phyloP scores from a whole-genome alignment of 2,888 invertebrate species.

The Cataglyphis albicans region DNA sequence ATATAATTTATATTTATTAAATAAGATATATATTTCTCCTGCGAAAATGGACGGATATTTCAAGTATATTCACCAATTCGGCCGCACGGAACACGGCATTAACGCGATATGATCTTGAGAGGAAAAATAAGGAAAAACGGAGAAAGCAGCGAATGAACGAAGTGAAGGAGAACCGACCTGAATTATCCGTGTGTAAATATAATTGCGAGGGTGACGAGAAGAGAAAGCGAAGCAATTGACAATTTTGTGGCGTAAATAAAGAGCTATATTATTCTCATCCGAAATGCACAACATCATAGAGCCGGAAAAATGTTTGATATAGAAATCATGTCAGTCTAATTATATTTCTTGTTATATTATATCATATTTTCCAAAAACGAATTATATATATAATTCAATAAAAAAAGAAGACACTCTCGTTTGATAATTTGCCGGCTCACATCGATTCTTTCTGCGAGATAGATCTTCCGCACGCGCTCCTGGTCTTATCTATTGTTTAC shows the following conservation, averaged over 20 bases:
- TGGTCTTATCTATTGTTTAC: not conserved
- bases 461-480: conserved; percentile 5
- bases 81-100: conserved; percentile 6
- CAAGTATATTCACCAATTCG: conserved; percentile 61
- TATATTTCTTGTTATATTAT: conserved; percentile 85
- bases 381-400: conserved; percentile 85
- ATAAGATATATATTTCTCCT: conserved; percentile 26
- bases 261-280: conserved; percentile 72
- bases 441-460: conserved; percentile 29
- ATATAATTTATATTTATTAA: conserved; percentile 60
- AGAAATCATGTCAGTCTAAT: conserved; percentile 84
- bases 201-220: conserved; percentile 30
- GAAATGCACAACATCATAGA: conserved; percentile 81
- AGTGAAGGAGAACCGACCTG: conserved; percentile 24
- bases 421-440: conserved; percentile 68
- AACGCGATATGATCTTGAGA: conserved; percentile 49
- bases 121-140: not conserved
- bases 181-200: conserved; percentile 48
- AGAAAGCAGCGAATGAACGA: conserved; percentile 24
- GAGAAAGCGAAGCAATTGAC: conserved; percentile 58
- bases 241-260: conserved; percentile 66
- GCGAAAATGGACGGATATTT: conserved; percentile 16
- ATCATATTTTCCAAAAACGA: conserved; percentile 85
- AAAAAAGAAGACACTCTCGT: conserved; percentile 77
- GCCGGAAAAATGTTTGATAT: conserved; percentile 79